Percentiles rank a stretch among this genome's conserved stretches.
phyloP scores from a whole-genome alignment of 2,113 vertebrate species.

The Gnathochromis pfefferi region DNA sequence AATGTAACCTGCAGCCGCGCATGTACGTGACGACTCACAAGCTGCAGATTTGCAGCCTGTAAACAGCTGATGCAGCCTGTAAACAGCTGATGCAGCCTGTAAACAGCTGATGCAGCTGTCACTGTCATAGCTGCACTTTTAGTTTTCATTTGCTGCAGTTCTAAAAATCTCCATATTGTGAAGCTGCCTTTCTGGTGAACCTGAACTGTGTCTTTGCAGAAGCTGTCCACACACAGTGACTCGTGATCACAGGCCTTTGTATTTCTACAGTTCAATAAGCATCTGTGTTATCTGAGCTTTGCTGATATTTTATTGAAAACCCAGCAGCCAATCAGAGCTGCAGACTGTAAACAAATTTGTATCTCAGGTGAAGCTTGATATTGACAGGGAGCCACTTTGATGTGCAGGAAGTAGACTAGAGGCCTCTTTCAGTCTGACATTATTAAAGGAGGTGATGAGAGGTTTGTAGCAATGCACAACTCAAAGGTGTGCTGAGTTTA shows the following conservation, averaged over 20 bases:
- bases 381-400: not conserved
- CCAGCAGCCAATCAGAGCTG: not conserved
- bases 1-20: not conserved
- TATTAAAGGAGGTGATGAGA: not conserved
- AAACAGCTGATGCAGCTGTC: accelerated
- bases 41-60: not conserved
- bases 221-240: not conserved
- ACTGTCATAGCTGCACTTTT: not conserved
- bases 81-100: accelerated
- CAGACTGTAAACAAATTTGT: not conserved
- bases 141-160: not conserved
- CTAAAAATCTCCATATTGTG: not conserved
- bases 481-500: not conserved
- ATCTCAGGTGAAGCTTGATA: not conserved
- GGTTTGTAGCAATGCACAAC: not conserved
- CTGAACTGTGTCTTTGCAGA: not conserved
- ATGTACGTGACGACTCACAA: not conserved
- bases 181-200: not conserved
- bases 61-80: accelerated
- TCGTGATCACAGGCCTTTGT: not conserved
- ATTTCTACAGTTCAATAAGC: not conserved
- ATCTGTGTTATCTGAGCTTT: not conserved
- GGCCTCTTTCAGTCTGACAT: not conserved
- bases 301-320: not conserved
- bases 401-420: not conserved